A percentile compares a stretch with the other conserved stretches of the same genome.
Evolutionary conservation across 1,140 invertebrate genomes (phyloP).

Genomic region (Dermatophagoides farinae): DNA sequence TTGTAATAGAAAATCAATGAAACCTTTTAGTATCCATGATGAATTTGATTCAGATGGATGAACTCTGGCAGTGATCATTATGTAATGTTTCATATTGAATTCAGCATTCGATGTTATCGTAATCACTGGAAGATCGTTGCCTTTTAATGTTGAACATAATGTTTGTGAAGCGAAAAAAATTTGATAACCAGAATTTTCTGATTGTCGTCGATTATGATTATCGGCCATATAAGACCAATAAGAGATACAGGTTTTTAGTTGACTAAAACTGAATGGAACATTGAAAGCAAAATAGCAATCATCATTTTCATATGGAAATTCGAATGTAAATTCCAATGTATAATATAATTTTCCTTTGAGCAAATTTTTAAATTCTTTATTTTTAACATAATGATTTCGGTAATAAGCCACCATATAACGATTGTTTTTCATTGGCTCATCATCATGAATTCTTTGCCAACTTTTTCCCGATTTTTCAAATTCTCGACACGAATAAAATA

Average conservation of each 20-base stretch:
- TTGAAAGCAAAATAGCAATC: conserved; percentile 85
- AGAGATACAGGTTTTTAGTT: conserved; percentile 44
- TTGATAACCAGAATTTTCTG: conserved; percentile 20
- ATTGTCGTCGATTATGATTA: background rate
- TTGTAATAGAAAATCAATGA: conserved; percentile 41
- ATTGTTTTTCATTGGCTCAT: background rate
- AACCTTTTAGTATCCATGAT: conserved; percentile 54
- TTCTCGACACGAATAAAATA: conserved; percentile 60
- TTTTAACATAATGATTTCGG: conserved; percentile 27
- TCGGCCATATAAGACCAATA: conserved; percentile 30
- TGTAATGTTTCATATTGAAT: conserved; percentile 26
- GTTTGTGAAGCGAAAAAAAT: conserved; percentile 38
- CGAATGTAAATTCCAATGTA: conserved; percentile 76
- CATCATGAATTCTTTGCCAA: conserved; percentile 46
- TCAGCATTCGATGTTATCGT: conserved; percentile 44
- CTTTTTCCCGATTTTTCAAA: conserved; percentile 39
- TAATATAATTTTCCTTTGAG: conserved; percentile 40
- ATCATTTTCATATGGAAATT: conserved; percentile 72
- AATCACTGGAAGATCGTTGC: conserved; percentile 52
- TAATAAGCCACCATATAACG: conserved; percentile 56
- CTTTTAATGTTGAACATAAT: conserved; percentile 48
- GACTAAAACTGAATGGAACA: conserved; percentile 63
- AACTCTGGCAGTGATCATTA: conserved; percentile 70
- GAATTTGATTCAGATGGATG: conserved; percentile 84
- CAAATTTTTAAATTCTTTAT: conserved; percentile 6